Percentiles rank a stretch among this genome's conserved stretches.
These are phyloP conservation scores for Xenops minutus DNA, from an alignment of 2,797 vertebrate species.

Conservation along the genomic window DNA sequence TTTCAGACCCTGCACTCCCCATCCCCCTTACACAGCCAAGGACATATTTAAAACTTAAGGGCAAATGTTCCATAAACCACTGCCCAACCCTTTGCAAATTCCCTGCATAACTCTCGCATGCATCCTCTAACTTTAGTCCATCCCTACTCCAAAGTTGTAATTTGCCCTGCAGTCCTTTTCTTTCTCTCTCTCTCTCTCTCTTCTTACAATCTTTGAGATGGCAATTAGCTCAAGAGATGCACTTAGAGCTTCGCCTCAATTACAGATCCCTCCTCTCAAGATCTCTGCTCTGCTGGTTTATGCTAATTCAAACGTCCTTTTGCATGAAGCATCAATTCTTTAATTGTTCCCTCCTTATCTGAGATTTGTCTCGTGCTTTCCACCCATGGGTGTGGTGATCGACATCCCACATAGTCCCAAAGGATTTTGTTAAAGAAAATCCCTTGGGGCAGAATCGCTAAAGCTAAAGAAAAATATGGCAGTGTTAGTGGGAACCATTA, in stretches of 20 bases:
- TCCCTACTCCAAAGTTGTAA: constrained; percentile 23
- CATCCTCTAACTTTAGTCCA: constrained; percentile 28
- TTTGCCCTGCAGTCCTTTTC: constrained; percentile 48
- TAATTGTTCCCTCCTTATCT: constrained; percentile 40
- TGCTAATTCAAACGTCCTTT: constrained; percentile 37
- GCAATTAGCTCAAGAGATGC: constrained; percentile 59
- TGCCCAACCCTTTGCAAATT: constrained; percentile 52
- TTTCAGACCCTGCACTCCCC: background rate
- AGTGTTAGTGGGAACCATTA: background rate
- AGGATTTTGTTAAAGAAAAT: constrained; percentile 23
- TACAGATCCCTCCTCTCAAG: constrained; percentile 44
- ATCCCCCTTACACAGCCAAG: constrained; percentile 3
- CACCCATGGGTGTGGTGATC: constrained; percentile 46
- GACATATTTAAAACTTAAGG: constrained; percentile 70
- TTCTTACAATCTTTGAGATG: constrained; percentile 35
- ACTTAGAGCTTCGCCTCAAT: constrained; percentile 45
- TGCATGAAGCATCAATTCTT: constrained; percentile 42
- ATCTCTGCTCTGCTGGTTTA: background rate
- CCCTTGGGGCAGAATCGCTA: background rate
- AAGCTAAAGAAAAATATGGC: background rate
- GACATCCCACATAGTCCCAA: background rate
- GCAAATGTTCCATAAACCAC: constrained; percentile 62
- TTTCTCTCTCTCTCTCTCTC: background rate
- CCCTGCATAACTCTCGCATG: constrained; percentile 58
- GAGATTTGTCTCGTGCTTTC: constrained; percentile 23